Evolutionary conservation across 1,140 invertebrate species (phyloP).

Genomic region (Gryon sp.): DNA sequence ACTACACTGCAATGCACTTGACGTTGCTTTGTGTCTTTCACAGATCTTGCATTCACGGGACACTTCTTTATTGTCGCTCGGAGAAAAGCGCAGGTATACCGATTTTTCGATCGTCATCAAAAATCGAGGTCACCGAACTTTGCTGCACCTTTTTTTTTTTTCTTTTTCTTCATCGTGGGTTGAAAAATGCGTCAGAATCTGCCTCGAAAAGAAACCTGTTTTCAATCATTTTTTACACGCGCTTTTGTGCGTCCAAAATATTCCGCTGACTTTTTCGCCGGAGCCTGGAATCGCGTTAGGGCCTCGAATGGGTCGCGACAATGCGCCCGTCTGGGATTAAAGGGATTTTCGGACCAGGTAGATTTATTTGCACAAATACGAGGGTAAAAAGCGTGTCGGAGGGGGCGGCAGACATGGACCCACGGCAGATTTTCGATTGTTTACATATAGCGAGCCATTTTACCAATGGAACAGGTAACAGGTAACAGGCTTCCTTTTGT

Average conservation of each 20-base stretch:
- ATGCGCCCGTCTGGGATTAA: constrained; percentile 4
- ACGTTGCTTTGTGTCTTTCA: constrained; percentile 12
- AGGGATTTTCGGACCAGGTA: constrained; percentile 21
- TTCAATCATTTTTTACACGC: constrained; percentile 18
- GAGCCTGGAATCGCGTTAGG: neutral
- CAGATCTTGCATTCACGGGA: constrained; percentile 15
- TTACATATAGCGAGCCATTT: constrained; percentile 1
- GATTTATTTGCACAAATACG: constrained; percentile 41
- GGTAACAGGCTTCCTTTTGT: too few relatives aligned
- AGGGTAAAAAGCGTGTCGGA: too few relatives aligned
- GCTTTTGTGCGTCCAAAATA: constrained; percentile 11
- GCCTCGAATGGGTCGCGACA: neutral
- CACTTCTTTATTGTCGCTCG: constrained; percentile 8
- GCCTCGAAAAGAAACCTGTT: constrained; percentile 33
- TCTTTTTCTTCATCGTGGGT: too few relatives aligned
- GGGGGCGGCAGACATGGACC: too few relatives aligned
- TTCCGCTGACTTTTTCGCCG: constrained; percentile 33
- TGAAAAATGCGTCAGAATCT: constrained; percentile 29
- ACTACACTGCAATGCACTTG: constrained; percentile 34
- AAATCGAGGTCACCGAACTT: constrained; percentile 29
- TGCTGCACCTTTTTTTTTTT: constrained; percentile 18
- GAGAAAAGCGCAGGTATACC: constrained; percentile 17
- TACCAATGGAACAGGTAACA: neutral
- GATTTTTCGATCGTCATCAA: constrained; percentile 17
- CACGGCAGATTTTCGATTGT: constrained; percentile 5